These are phyloP conservation scores for Apodemia duryi DNA, from an alignment of 2,888 invertebrate genomes.

Conservation along the genomic window DNA sequence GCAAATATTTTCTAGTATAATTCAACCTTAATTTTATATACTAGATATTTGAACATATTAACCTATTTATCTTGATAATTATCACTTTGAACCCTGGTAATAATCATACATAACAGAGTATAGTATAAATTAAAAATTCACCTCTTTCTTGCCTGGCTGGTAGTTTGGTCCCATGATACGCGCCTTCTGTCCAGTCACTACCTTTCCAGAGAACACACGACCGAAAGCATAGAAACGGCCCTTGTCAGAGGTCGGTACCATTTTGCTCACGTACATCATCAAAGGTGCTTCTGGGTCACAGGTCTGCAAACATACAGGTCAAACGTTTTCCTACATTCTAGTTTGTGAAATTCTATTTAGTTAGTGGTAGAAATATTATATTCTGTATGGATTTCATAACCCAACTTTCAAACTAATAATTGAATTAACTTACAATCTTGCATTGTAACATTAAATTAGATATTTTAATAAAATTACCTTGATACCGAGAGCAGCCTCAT, in stretches of 20 bases:
- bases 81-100: too few species aligned
- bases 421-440: too few species aligned
- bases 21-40: too few species aligned
- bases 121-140: constrained; percentile 26
- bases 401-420: too few species aligned
- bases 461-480: constrained; percentile 70
- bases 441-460: neutral
- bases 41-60: too few species aligned
- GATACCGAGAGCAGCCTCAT: constrained; percentile 94
- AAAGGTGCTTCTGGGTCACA: constrained; percentile 98
- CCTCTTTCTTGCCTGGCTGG: constrained; percentile 97
- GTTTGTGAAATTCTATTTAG: too few species aligned
- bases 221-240: constrained; percentile 99
- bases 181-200: constrained; percentile 93
- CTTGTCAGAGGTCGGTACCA: constrained; percentile 99
- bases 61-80: too few species aligned
- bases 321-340: too few species aligned
- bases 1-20: too few species aligned
- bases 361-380: too few species aligned
- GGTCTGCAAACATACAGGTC: constrained; percentile 63
- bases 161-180: constrained; percentile 99
- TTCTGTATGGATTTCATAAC: too few species aligned
- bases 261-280: constrained; percentile 99
- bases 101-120: too few species aligned
- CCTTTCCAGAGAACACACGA: constrained; percentile 98